Conservation (phyloP, 2,797 vertebrate genomes). For the Intellagama lesueurii region DNA sequence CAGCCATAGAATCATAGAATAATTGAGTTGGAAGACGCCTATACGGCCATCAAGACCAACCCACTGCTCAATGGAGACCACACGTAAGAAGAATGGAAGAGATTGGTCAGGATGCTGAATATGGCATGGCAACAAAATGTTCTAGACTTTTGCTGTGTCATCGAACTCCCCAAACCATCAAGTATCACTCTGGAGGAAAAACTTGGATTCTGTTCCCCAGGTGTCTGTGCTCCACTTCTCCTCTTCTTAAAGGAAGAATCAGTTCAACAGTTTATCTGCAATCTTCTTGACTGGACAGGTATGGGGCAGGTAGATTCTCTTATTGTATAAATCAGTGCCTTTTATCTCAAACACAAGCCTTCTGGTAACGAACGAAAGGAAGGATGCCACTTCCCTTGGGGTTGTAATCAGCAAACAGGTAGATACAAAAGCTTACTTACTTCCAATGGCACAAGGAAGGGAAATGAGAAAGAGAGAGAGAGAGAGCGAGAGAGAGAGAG, state of each 20-base stretch:
- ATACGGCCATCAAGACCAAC: no score
- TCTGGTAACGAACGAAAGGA: conserved; percentile 78
- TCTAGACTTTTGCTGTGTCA: not conserved
- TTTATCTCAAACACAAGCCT: conserved; percentile 72
- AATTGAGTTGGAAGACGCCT: no score
- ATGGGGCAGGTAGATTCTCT: conserved; percentile 72
- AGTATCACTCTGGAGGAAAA: not conserved
- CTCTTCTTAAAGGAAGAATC: conserved; percentile 65
- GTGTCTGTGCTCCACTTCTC: not conserved
- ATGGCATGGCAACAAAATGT: not conserved
- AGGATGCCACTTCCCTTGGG: conserved; percentile 65
- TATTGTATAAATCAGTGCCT: conserved; percentile 72
- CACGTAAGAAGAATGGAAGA: no score
- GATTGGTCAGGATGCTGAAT: no score
- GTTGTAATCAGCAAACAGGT: conserved; percentile 77
- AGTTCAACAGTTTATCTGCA: conserved; percentile 74
- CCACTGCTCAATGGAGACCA: no score
- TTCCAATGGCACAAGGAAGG: conserved; percentile 21
- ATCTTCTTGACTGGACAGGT: conserved; percentile 72
- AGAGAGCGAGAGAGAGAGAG: no score
- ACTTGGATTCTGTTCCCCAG: conserved; percentile 3
- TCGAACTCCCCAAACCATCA: not conserved
- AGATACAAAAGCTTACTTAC: conserved; percentile 65
- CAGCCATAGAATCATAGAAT: no score
- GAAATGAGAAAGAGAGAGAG: not conserved